Percentiles rank a stretch among this genome's conserved stretches.
These are phyloP conservation scores for Lanius ludovicianus DNA, from an alignment of 2,113 vertebrate species.

Conservation along the genomic window DNA sequence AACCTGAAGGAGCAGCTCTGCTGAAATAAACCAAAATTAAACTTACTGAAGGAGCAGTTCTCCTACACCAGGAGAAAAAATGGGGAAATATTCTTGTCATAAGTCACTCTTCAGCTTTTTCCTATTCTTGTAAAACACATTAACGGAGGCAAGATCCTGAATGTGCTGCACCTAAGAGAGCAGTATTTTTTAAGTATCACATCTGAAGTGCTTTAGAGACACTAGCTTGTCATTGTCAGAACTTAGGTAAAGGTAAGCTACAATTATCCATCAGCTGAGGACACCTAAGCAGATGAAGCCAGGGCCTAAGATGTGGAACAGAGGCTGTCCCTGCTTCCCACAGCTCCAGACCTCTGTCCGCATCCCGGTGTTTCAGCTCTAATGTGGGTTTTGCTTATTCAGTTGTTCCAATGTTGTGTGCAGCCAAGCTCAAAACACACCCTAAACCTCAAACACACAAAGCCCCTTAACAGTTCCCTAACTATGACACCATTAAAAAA, in stretches of 20 bases:
- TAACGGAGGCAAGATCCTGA: not conserved
- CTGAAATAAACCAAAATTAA: not conserved
- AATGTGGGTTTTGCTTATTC: not conserved
- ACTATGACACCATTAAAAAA: not conserved
- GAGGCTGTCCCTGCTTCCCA: not conserved
- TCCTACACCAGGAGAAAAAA: not conserved
- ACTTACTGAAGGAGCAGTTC: not conserved
- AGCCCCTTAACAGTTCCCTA: not conserved
- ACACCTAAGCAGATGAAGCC: not conserved
- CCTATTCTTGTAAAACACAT: not conserved
- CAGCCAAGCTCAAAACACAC: slow-evolving; percentile 22
- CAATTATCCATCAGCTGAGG: not conserved
- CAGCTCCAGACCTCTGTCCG: accelerated
- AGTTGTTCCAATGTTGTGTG: not conserved
- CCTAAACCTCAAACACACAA: slow-evolving; percentile 34
- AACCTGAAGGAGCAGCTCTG: not conserved
- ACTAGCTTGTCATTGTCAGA: not conserved
- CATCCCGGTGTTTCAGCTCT: accelerated
- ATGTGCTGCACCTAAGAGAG: not conserved
- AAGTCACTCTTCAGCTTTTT: not conserved
- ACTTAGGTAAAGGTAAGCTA: not conserved
- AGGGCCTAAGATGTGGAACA: not conserved
- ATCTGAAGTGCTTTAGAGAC: not conserved
- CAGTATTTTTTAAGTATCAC: not conserved
- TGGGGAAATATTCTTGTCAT: not conserved